Percentiles rank a stretch among this genome's conserved stretches.
phyloP scores from a whole-genome alignment of 2,113 vertebrate genomes.

The Petromus typicus region DNA sequence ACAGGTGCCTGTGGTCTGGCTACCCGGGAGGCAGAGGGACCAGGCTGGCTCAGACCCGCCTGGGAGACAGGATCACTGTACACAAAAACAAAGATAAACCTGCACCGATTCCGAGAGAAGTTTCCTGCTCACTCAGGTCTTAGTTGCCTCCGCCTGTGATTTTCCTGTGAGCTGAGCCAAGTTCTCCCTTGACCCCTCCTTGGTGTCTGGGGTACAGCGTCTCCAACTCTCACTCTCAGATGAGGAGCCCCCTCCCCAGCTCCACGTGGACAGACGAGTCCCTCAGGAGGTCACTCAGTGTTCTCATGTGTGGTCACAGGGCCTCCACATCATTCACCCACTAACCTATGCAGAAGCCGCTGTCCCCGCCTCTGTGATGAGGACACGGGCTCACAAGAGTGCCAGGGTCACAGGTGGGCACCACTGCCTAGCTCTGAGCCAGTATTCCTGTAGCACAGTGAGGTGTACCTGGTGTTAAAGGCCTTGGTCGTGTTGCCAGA shows the following conservation, averaged over 20 bases:
- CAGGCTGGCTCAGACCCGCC: not conserved
- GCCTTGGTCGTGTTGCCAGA: too few relatives aligned
- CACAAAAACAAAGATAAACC: not conserved
- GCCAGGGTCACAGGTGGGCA: not conserved
- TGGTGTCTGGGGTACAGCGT: too few relatives aligned
- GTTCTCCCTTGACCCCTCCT: not conserved
- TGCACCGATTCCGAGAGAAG: not conserved
- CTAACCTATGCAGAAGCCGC: too few relatives aligned
- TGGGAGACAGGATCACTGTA: not conserved
- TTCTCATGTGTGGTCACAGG: too few relatives aligned
- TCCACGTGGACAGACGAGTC: too few relatives aligned
- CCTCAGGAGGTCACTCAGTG: too few relatives aligned
- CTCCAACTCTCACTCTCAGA: too few relatives aligned
- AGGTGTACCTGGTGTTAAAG: not conserved
- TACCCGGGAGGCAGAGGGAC: too few relatives aligned
- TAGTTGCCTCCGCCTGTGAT: not conserved
- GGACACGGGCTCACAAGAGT: not conserved
- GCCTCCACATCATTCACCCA: too few relatives aligned
- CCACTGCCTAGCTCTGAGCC: not conserved
- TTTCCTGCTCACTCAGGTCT: not conserved
- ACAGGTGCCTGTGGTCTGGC: not conserved
- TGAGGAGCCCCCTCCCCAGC: too few relatives aligned
- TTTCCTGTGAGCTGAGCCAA: not conserved
- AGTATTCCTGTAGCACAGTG: not conserved
- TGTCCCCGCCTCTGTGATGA: too few relatives aligned